These are phyloP conservation scores for Lophotriccus pileatus DNA, from an alignment of 2,797 vertebrate genomes.

Conservation along the genomic window DNA sequence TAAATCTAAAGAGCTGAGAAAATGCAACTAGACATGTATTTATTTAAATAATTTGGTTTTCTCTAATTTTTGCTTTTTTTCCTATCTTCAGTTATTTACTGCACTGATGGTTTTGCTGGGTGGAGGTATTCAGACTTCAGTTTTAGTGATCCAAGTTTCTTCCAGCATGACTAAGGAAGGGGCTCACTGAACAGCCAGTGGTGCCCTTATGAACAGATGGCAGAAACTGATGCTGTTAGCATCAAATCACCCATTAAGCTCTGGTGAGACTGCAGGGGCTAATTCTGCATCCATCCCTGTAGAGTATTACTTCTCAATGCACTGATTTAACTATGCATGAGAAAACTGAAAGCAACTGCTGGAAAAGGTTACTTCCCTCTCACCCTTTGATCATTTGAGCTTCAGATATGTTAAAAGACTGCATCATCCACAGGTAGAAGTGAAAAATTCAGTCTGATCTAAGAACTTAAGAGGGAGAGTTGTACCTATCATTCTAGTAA, in stretches of 20 bases:
- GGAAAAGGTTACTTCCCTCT: not conserved
- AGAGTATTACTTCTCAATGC: not conserved
- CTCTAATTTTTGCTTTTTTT: not conserved
- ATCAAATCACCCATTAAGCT: slow-evolving; percentile 19
- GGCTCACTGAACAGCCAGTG: slow-evolving; percentile 7
- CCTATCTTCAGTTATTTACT: not conserved
- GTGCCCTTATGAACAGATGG: slow-evolving; percentile 35
- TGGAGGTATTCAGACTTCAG: not conserved
- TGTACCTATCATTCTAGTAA: not conserved
- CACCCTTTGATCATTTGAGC: not conserved
- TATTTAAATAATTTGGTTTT: not conserved
- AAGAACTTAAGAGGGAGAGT: not conserved
- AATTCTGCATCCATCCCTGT: not conserved
- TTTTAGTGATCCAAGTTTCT: slow-evolving; percentile 1
- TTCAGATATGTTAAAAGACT: not conserved
- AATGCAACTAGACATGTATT: not conserved
- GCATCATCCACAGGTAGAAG: not conserved
- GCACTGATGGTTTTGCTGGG: not conserved
- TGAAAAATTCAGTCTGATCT: not conserved
- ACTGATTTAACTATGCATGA: not conserved
- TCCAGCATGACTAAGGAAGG: not conserved
- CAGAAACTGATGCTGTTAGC: not conserved
- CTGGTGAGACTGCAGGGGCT: not conserved
- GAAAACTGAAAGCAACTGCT: not conserved
- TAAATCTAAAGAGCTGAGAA: not conserved